phyloP scores from a whole-genome alignment of 1,140 invertebrate genomes.

The Procambarus virginalis region DNA sequence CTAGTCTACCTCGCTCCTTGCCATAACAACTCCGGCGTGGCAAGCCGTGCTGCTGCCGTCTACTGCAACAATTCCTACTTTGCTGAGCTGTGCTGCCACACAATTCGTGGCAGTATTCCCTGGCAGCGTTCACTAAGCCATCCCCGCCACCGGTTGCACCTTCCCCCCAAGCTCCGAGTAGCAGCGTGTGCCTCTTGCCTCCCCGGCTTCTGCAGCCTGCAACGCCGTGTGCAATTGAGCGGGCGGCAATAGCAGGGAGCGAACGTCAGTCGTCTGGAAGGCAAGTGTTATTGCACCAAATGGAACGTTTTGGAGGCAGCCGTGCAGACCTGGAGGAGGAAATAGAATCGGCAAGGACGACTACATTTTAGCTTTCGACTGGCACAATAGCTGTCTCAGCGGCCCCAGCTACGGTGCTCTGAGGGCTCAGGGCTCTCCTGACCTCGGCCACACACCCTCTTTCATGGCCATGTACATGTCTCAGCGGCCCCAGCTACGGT shows the following conservation, averaged over 20 bases:
- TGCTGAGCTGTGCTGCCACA: background rate
- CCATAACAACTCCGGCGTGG: background rate
- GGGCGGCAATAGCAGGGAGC: constrained; percentile 15
- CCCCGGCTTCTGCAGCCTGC: background rate
- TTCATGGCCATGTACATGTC: too few relatives aligned
- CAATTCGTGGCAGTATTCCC: background rate
- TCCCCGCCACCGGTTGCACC: constrained; percentile 15
- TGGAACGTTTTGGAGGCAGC: constrained; percentile 40
- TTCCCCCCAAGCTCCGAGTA: background rate
- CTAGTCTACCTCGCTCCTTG: background rate
- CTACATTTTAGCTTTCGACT: constrained; percentile 36
- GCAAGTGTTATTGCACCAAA: constrained; percentile 43
- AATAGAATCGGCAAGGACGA: constrained; percentile 33
- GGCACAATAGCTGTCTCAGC: background rate
- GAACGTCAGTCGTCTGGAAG: constrained; percentile 35
- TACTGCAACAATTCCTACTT: constrained; percentile 1
- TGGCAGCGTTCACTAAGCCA: constrained; percentile 2
- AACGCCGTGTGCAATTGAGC: constrained; percentile 37
- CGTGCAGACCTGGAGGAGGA: constrained; percentile 34
- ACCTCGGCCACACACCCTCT: too few relatives aligned
- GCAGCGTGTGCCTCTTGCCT: background rate
- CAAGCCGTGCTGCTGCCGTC: background rate
- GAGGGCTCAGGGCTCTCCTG: background rate
- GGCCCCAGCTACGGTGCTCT: background rate
- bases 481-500: background rate